A percentile compares a stretch with the other conserved stretches of the same genome.
Evolutionary conservation across 1,140 invertebrate species (phyloP).

Genomic region (Coboldia fuscipes): DNA sequence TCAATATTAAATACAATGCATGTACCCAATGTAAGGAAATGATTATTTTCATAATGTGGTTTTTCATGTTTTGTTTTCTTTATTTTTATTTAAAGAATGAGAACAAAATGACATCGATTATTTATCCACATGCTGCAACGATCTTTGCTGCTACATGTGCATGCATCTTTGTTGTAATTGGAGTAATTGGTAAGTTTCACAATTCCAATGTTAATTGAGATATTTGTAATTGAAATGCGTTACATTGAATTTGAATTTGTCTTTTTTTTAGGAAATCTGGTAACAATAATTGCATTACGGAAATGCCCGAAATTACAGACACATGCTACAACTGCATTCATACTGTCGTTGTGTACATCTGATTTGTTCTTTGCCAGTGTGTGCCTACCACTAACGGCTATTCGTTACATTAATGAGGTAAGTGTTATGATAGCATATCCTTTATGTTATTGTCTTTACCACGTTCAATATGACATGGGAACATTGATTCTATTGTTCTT

Average conservation of each 20-base stretch:
- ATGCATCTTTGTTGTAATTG: slow-evolving; percentile 53
- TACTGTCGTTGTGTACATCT: slow-evolving; percentile 63
- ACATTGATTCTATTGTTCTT: no score
- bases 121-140: slow-evolving; percentile 46
- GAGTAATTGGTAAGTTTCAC: slow-evolving; percentile 41
- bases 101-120: slow-evolving; percentile 6
- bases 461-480: no score
- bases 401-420: slow-evolving; percentile 52
- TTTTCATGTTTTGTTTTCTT: no score
- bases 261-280: slow-evolving; percentile 45
- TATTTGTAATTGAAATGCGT: slow-evolving; percentile 1
- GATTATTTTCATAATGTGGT: no score
- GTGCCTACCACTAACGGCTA: slow-evolving; percentile 65
- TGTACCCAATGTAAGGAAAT: no score
- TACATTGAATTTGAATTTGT: slow-evolving; percentile 1
- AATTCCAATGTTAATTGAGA: background rate
- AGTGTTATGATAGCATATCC: slow-evolving; percentile 2
- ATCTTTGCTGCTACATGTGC: slow-evolving; percentile 52
- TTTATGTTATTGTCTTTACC: no score
- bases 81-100: background rate
- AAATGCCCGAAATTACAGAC: slow-evolving; percentile 50
- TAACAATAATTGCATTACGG: slow-evolving; percentile 54
- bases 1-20: no score
- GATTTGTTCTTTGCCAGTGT: slow-evolving; percentile 69
- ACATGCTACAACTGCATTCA: slow-evolving; percentile 72